Base-by-base conservation (phyloP, 2,888 invertebrate species). In the Cephus runcator region DNA sequence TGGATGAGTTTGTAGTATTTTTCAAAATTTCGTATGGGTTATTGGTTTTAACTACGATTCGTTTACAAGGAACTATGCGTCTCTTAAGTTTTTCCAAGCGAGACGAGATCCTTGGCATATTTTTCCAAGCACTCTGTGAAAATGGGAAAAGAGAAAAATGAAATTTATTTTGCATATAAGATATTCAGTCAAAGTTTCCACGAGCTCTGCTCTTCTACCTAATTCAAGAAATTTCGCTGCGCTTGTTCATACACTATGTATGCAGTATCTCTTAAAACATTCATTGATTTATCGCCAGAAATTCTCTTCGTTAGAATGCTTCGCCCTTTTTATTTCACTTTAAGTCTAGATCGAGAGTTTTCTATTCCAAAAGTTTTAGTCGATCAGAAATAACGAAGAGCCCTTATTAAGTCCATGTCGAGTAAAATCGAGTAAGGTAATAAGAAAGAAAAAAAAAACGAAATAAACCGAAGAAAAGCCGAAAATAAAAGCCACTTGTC, bases 281-380 rank as follows among this genome's bases (percentile, higher is more conserved):
- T 81, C 75, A 79, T 76, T 40, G 81, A 79, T 81, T 74, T 76
- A 73, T 69, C 68, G 75, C 75, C 34, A n/a, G n/a, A 35, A 74
- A 71, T 79, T 69, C 56, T 31, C 34, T 56, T 56, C 56, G 23
- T 23, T 9, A 56, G 56, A 56, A 23, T 9, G 9, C 23, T 23
- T 56, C 9, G 23, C 23, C 56, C 9, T 56, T 56, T 56, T 9
- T 56, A 56, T 56, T 9, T 9, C 23, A 23, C 56, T 23, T 23
- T 2, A 56, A 56, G 23, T 56, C 9, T 9, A 1, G 56, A 56
- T 56, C 56, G 23, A 40, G 40, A 40, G 15, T 40, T 40, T 23
- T 6, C 6, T 40, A 23, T 15, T 6, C 6, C 15, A 6, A 15
- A 40, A 40, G 1, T 4, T 40, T 6, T 40, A 15, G 40, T 40